These are phyloP conservation scores for Baryphthengus martii DNA, from an alignment of 2,113 vertebrate species.

Conservation along the genomic window DNA sequence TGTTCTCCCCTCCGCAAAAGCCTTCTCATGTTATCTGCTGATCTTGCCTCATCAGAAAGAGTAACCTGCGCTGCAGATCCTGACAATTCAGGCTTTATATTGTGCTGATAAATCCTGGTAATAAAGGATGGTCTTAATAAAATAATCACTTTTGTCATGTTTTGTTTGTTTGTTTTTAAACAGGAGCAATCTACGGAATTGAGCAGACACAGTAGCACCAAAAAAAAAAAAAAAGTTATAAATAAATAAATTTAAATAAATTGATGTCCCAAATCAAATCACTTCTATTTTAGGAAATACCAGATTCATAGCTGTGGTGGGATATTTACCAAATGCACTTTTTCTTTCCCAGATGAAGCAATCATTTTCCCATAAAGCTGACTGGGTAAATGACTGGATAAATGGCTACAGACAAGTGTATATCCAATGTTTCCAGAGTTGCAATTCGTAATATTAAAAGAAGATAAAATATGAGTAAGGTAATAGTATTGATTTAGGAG, in stretches of 20 bases:
- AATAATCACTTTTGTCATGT: not conserved
- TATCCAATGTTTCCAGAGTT: not conserved
- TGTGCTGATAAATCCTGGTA: not conserved
- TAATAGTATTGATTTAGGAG: not conserved
- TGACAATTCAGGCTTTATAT: not conserved
- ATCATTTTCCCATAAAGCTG: not conserved
- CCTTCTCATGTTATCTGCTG: not conserved
- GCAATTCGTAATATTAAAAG: not conserved
- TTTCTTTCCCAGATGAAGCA: not conserved
- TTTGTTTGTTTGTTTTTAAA: not conserved
- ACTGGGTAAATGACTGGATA: not conserved
- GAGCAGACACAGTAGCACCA: not conserved
- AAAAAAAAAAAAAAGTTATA: not conserved
- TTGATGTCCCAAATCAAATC: not conserved
- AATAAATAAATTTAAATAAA: not conserved
- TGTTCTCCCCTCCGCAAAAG: not conserved
- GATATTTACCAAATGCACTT: not conserved
- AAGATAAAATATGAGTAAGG: not conserved
- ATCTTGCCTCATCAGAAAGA: not conserved
- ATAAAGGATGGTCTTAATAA: not conserved
- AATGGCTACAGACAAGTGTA: not conserved
- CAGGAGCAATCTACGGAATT: not conserved
- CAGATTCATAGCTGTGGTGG: not conserved
- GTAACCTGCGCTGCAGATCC: not conserved
- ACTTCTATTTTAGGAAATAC: not conserved